Evolutionary conservation across 2,888 invertebrate species (phyloP), one percentile per base, ranked within the genome.

Genomic region (Nymphalis polychloros): DNA sequence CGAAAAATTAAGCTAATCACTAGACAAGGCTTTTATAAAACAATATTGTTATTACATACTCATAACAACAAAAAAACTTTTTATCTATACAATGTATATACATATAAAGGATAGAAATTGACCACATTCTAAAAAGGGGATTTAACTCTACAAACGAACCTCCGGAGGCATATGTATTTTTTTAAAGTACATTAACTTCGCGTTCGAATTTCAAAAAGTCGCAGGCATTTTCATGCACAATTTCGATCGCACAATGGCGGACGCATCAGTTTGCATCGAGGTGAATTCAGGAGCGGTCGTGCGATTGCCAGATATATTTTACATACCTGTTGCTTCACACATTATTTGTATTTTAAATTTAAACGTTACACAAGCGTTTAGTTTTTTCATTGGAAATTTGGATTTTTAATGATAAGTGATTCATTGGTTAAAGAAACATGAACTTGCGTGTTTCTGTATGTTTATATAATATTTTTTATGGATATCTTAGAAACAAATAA

Each of bases 141-240:
- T 48, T 50, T 50, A 50, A 20, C 20, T 10, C 52, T 10, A 23
- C 20, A 27, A 23, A 53, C 7, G 27, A 13, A 53, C 20, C 5
- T 23, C 4, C 23, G 13, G 1, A 13, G 41, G 13, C 41, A 41
- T 13, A 41, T 41, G 13, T 50, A 31, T 31, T 31, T 60, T 60
- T 47, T 55, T 57, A 62, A 68, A 68, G 49, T 57, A 62, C 47
- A 47, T 48, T 52, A 47, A 57, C 23, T 52, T 41, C 52, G 49
- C 47, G 65, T 64, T 67, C 52, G 50, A 67, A 68, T 66, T 72
- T 71, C 64, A 71, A 72, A 73, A 73, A 63, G 59, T 70, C 67
- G 59, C 63, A 41, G 68, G 62, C 64, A 70, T 68, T 73, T 76
- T 70, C 72, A 72, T 69, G 72, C 69, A 72, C 72, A 69, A 72